Base-by-base conservation (phyloP, 2,797 vertebrate species). In the Parambassis ranga region DNA sequence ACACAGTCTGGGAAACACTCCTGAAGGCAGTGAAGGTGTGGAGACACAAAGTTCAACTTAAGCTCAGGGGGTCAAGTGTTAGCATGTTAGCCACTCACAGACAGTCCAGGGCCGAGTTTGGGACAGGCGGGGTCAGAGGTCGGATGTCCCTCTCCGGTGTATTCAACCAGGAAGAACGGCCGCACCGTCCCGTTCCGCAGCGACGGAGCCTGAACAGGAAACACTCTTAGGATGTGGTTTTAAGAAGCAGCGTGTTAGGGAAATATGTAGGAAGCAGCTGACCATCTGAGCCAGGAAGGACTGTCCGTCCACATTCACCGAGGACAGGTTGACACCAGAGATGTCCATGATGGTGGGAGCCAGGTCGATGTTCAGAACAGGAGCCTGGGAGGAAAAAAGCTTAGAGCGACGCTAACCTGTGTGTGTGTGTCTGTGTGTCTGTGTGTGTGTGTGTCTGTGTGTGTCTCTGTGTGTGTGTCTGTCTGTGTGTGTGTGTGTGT, bases 1-100 rank as follows among this genome's bases (percentile, higher is more conserved):
- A 93, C 92, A 11, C 93, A 94, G 79, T 94, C 89, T 3, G 93
- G 93, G 75, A 94, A 93, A 77, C 93, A 94, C 37, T 93, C 62
- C 93, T 94, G 43, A 28, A 28, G 26, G 2, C 4, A 3, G 19
- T 20, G 19, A n/a, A n/a, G n/a, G n/a, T n/a, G n/a, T n/a, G n/a
- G n/a, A n/a, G n/a, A n/a, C n/a, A n/a, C n/a, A n/a, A n/a, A n/a
- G n/a, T n/a, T n/a, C n/a, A n/a, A n/a, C n/a, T n/a, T n/a, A n/a
- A n/a, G n/a, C n/a, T n/a, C n/a, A n/a, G n/a, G n/a, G n/a, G n/a
- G n/a, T n/a, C n/a, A n/a, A 30, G 9, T 30, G 27, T 28, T 7
- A 28, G 27, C 4, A 11, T 2, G 2, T 2, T 6, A 22, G 13
- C 19, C 11, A 86, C 93, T 91, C 75, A 94, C 93, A 37, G 90